Conservation (phyloP, 1,140 invertebrate genomes). For the Drosophila sp. region DNA sequence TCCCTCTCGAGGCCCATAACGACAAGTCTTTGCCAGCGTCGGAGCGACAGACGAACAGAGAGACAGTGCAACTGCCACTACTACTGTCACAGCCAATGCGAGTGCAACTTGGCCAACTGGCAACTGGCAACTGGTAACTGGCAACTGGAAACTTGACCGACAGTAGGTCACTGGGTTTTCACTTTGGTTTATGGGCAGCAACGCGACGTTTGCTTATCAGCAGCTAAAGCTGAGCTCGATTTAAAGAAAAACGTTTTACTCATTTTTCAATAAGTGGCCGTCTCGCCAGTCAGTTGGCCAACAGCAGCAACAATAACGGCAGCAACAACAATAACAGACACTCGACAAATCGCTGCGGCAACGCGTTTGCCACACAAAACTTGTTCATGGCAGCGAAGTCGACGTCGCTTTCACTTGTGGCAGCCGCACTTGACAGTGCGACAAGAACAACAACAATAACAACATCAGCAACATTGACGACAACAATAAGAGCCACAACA, state of each 20-base stretch:
- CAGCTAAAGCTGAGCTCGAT: slow-evolving; percentile 63
- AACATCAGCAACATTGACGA: slow-evolving; percentile 43
- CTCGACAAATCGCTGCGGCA: slow-evolving; percentile 45
- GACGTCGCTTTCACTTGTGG: slow-evolving; percentile 69
- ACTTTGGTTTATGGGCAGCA: slow-evolving; percentile 71
- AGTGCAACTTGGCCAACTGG: slow-evolving; percentile 17
- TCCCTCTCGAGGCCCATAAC: slow-evolving; percentile 3
- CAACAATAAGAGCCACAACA: slow-evolving; percentile 30
- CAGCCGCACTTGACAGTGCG: slow-evolving; percentile 76
- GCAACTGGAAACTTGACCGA: slow-evolving; percentile 5
- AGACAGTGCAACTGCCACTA: not conserved
- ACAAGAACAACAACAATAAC: slow-evolving; percentile 56
- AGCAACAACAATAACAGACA: not conserved
- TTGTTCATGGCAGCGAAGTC: slow-evolving; percentile 44
- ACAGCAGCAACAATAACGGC: slow-evolving; percentile 23
- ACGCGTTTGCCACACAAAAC: slow-evolving; percentile 46
- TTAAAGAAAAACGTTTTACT: slow-evolving; percentile 71
- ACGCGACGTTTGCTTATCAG: slow-evolving; percentile 70
- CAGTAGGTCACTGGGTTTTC: slow-evolving; percentile 81
- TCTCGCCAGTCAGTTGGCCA: slow-evolving; percentile 10
- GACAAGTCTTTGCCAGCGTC: slow-evolving; percentile 1
- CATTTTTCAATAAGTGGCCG: slow-evolving; percentile 75
- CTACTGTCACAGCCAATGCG: no score
- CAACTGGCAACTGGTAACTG: not conserved
- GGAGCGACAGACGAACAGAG: slow-evolving; percentile 10